phyloP scores from a whole-genome alignment of 2,113 vertebrate species.

The Calypte anna region DNA sequence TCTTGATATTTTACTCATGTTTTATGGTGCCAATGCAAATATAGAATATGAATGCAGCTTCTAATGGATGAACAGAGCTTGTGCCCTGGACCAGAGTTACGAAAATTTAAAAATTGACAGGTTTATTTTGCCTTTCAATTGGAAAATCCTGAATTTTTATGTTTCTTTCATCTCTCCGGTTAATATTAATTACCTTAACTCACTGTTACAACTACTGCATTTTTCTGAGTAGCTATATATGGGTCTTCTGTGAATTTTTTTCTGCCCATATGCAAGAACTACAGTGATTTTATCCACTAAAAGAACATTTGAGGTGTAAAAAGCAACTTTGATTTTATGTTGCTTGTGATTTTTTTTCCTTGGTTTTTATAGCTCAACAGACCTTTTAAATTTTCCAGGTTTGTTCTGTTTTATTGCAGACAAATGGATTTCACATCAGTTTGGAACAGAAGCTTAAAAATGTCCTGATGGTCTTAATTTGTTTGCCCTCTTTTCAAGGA shows the following conservation, averaged over 20 bases:
- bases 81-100: neutral
- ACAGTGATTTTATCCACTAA: neutral
- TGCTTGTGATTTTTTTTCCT: neutral
- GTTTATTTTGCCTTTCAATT: neutral
- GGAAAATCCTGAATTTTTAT: neutral
- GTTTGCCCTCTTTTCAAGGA: neutral
- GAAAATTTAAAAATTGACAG: neutral
- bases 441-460: neutral
- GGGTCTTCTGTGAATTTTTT: neutral
- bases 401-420: neutral
- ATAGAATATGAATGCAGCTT: neutral
- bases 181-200: neutral
- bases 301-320: neutral
- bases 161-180: neutral
- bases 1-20: conserved; percentile 19
- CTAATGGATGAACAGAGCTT: neutral
- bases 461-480: neutral
- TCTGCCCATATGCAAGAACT: neutral
- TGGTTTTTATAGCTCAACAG: neutral
- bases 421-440: neutral
- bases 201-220: neutral
- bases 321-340: neutral
- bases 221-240: neutral
- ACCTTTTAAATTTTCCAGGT: neutral
- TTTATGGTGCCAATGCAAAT: conserved; percentile 45